Base-by-base conservation (phyloP, 2,888 invertebrate genomes). In the Seira ritae region DNA sequence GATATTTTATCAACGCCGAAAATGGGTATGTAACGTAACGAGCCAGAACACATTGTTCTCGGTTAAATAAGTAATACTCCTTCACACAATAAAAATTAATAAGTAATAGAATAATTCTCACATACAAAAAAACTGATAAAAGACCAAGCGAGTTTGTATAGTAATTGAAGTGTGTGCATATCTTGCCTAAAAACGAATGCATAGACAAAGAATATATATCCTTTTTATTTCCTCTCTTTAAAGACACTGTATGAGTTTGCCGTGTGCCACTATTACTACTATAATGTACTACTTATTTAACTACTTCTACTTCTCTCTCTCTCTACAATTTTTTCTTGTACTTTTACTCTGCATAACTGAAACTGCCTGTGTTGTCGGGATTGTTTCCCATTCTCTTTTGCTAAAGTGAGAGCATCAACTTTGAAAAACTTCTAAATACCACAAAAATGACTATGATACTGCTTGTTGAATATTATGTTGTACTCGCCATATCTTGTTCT, bases 1-100 rank as follows among this genome's bases (percentile, higher is more conserved):
- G 95, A 95, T 90, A 93, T 94, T 91, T 94, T 95, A 72, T 89
- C 89, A 91, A 94, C 94, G 90, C 94, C 94, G 90, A 95, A 95
- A 91, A 94, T 95, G 94, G 95, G 95, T 95, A 92, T 94, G 93
- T 73, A 62, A 73, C n/a, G 22, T 22, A 46, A n/a, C 15, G 17
- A 12, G 17, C 50, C 12, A 12, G 50, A 50, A 17, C 8, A 71
- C 55, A 70, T n/a, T 17, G 2, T 23, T 55, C 20, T 31, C 55
- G 22, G 15, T 15, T n/a, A 31, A 31, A 31, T 31, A 31, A 15
- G 3, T 50, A 8, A 15, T 3, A 31, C 31, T 31, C 72, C 24
- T 31, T 17, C 71, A 22, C 60, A 46, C 37, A 31, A 68, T 68
- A n/a, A 17, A 31, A 68, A 68, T 68, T 22, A 22, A 23, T 37